phyloP scores from a whole-genome alignment of 1,140 invertebrate species.

The Pachypsylla venusta region DNA sequence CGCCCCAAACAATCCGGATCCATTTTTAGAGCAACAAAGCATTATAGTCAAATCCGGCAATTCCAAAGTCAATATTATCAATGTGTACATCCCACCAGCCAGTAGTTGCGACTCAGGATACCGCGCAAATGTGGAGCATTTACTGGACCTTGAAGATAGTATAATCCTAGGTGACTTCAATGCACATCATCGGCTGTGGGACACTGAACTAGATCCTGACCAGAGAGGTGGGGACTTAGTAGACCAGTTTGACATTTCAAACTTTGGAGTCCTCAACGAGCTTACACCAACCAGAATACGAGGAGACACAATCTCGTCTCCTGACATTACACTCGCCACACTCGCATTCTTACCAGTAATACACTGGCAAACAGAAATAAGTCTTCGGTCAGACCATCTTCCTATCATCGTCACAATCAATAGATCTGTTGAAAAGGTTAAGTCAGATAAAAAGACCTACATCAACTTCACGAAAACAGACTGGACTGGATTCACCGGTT shows the following conservation, averaged over 20 bases:
- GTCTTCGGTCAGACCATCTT: slow-evolving; percentile 4
- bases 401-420: slow-evolving; percentile 3
- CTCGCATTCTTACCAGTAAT: neutral
- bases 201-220: neutral
- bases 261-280: neutral
- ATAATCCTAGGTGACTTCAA: slow-evolving; percentile 10
- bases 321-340: neutral
- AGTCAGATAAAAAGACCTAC: neutral
- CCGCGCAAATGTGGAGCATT: neutral
- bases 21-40: neutral
- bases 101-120: slow-evolving; percentile 8
- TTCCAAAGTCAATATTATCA: neutral
- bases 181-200: slow-evolving; percentile 5
- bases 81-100: slow-evolving; percentile 6
- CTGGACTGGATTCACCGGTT: slow-evolving; percentile 4
- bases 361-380: neutral
- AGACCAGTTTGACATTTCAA: neutral
- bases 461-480: slow-evolving; percentile 9
- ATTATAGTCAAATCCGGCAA: neutral
- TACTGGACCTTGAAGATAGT: neutral
- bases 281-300: slow-evolving; percentile 4
- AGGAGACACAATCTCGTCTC: neutral
- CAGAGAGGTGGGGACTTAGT: neutral
- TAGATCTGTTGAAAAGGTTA: neutral
- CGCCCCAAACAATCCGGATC: neutral